Evolutionary conservation across 2,888 invertebrate genomes (phyloP), one percentile per base, ranked within the genome.

Genomic region (Xanthia icteritia): DNA sequence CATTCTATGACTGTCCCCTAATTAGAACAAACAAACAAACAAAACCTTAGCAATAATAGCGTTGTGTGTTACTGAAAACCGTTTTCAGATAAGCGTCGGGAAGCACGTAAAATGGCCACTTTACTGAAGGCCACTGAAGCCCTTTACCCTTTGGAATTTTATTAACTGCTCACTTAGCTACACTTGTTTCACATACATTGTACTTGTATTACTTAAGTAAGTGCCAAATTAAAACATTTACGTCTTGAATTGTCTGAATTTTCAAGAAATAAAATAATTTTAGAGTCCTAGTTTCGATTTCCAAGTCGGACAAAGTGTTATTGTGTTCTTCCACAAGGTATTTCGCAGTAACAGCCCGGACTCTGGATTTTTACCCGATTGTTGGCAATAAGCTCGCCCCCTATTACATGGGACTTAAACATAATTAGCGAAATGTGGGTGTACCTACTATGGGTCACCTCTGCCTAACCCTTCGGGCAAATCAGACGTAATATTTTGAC

Each of bases 51-150:
- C 86, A 87, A 86, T 89, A 87, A 82, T 73, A 83, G 61, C 71
- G 88, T 86, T 73, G 85, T 84, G 82, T 83, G 79, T 83, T 86
- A 79, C 88, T 77, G 88, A 86, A 88, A 90, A 90, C 85, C 89
- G 86, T 89, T 91, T 91, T 88, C 89, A 86, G 90, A 91, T 91
- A 91, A 88, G 83, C 83, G 73, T 79, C 71, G 80, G 73, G 79
- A 76, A 86, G 83, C 78, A 82, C 81, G 86, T 86, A 87, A 87
- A 89, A 87, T 85, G 83, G 88, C 89, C 88, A 90, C 89, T 91
- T 90, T 85, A 87, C 87, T 81, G 87, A 89, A 86, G 81, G 87
- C 80, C 86, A 81, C 78, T 79, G 77, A 88, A 90, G 85, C 85
- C 83, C 79, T 84, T 90, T n/a, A n/a, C 88, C 86, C 77, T 77